Percentiles rank a stretch among this genome's conserved stretches.
Evolutionary conservation across 2,113 vertebrate genomes (phyloP).

Genomic region (Garra rufa): DNA sequence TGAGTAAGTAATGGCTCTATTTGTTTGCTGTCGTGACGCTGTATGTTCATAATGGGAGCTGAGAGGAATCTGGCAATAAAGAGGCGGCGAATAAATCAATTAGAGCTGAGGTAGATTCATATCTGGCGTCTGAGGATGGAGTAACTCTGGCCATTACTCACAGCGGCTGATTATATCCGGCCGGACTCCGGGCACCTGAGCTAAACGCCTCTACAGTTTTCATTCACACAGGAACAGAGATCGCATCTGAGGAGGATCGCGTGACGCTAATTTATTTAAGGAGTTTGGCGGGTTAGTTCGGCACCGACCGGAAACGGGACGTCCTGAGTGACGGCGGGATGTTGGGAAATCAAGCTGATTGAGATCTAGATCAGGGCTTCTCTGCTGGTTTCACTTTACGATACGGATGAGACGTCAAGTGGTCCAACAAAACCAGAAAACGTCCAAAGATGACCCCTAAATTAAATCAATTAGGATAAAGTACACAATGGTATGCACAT

Average conservation of each 20-base stretch:
- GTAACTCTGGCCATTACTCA: slow-evolving; percentile 60
- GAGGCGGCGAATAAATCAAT: slow-evolving; percentile 51
- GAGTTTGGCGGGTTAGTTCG: slow-evolving; percentile 62
- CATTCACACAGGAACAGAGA: slow-evolving; percentile 75
- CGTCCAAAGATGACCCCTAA: background rate
- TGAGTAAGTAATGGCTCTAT: slow-evolving; percentile 39
- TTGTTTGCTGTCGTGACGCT: slow-evolving; percentile 40
- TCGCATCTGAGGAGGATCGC: slow-evolving; percentile 76
- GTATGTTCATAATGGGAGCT: slow-evolving; percentile 50
- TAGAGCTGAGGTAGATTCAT: slow-evolving; percentile 45
- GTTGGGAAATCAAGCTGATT: background rate
- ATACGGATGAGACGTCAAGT: background rate
- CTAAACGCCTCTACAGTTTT: slow-evolving; percentile 80
- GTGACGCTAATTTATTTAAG: slow-evolving; percentile 77
- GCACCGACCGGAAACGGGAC: background rate
- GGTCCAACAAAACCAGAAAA: background rate
- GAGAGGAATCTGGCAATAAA: slow-evolving; percentile 57
- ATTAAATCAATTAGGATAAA: background rate
- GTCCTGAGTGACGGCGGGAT: background rate
- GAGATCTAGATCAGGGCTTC: background rate
- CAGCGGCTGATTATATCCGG: slow-evolving; percentile 66
- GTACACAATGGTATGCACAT: too few species aligned
- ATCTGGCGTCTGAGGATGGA: slow-evolving; percentile 45
- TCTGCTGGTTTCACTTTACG: background rate
- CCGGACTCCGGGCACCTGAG: slow-evolving; percentile 68